Evolutionary conservation across 53 echinoderm and acorn worm genomes (phyloP), one percentile per base, ranked within the genome.

Genomic region (Mesocentrotus franciscanus): DNA sequence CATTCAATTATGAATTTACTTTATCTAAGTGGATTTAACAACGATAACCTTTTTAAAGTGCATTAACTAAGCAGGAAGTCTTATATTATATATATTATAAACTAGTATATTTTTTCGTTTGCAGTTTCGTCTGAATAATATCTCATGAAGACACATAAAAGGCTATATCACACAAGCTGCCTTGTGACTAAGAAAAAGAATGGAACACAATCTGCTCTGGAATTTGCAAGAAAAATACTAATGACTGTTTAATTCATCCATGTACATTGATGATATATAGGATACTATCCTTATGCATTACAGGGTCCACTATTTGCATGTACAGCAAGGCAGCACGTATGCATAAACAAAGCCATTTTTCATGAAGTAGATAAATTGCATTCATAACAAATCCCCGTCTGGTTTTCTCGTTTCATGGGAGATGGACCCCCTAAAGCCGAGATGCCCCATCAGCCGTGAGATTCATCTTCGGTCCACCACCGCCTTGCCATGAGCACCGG

Each of bases 321-420:
- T 10, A 27, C 58, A 87, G 9, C 26, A 20, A 56, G 22, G 29
- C 26, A 27, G n/a, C 10, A 26, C 87, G n/a, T 58, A 49, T 20
- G n/a, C 87, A 87, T 85, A 85, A 85, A 87, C 57, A 87, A 58
- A 87, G 87, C 57, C n/a, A 27, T 87, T 87, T 57, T 18, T 58
- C 57, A 87, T 22, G 56, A 85, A 85, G 85, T 24, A 9, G 85
- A 26, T 29, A 87, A 57, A 87, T 29, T 87, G 57, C 87, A 58
- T 4, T 12, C 35, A 91, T 91, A 91, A 91, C 91, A 91, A 91
- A 91, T 24, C 42, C 29, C 68, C 17, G 91, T 20, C 64, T 91
- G 91, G 24, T 91, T 91, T 91, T 35, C 62, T 66, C 61, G 10
- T 91, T 91, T 91, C 91, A 91, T 18, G 64, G 91, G 61, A 64